These are phyloP conservation scores for Trissolcus japonicus DNA, from an alignment of 2,888 invertebrate species.

Conservation along the genomic window DNA sequence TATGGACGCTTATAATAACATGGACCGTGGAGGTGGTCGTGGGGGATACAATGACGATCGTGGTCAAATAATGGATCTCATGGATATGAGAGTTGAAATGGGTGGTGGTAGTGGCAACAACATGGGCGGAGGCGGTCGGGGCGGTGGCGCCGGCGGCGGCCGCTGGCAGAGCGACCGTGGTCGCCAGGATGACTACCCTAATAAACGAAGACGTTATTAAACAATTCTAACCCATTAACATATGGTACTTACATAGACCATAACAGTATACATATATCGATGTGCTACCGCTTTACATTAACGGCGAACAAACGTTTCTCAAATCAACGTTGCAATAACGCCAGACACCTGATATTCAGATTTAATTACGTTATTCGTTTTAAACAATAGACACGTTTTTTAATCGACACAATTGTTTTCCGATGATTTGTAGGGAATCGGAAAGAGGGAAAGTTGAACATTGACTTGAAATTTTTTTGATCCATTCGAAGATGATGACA, in stretches of 20 bases:
- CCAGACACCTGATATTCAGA: too few relatives aligned
- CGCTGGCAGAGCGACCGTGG: slow-evolving; percentile 50
- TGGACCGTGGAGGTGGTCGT: slow-evolving; percentile 73
- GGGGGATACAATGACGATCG: slow-evolving; percentile 75
- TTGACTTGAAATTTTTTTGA: too few relatives aligned
- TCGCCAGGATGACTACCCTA: slow-evolving; percentile 80
- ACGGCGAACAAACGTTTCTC: too few relatives aligned
- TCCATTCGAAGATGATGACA: too few relatives aligned
- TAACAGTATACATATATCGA: slow-evolving; percentile 1
- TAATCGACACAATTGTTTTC: too few relatives aligned
- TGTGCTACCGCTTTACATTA: not conserved
- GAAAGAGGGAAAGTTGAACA: too few relatives aligned
- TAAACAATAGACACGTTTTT: too few relatives aligned
- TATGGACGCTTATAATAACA: slow-evolving; percentile 76
- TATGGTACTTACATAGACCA: not conserved
- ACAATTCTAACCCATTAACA: slow-evolving; percentile 2
- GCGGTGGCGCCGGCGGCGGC: slow-evolving; percentile 72
- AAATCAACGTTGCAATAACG: too few relatives aligned
- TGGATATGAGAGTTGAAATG: slow-evolving; percentile 76
- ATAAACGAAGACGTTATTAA: slow-evolving; percentile 82
- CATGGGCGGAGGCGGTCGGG: slow-evolving; percentile 63
- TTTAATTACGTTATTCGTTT: too few relatives aligned
- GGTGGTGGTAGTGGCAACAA: slow-evolving; percentile 61
- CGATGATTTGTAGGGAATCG: too few relatives aligned
- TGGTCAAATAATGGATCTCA: slow-evolving; percentile 75